A percentile compares a stretch with the other conserved stretches of the same genome.
Conservation (phyloP, 2,113 vertebrate species). For the Corythornis cristatus region DNA sequence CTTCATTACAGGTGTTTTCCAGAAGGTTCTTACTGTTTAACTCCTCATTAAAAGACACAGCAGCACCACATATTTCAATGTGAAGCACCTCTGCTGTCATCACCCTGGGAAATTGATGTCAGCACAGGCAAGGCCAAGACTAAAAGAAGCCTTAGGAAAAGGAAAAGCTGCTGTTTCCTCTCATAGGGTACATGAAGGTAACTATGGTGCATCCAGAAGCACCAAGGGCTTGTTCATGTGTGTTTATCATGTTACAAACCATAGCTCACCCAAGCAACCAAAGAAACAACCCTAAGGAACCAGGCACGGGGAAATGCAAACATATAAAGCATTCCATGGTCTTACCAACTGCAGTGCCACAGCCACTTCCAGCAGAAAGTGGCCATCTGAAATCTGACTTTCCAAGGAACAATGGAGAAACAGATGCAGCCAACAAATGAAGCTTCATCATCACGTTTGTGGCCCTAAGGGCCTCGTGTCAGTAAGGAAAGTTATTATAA, state of each 20-base stretch:
- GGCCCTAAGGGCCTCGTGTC: neutral
- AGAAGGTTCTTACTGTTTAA: neutral
- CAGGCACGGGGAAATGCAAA: neutral
- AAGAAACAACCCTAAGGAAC: neutral
- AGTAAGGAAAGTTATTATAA: constrained; percentile 26
- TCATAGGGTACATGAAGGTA: neutral
- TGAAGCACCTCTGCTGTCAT: neutral
- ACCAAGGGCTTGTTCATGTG: neutral
- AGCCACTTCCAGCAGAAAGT: neutral
- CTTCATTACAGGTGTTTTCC: neutral
- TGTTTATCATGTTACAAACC: neutral
- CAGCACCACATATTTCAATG: neutral
- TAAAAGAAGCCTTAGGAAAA: neutral
- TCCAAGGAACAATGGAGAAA: neutral
- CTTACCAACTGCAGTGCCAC: neutral
- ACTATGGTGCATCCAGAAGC: neutral
- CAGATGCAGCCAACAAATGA: neutral
- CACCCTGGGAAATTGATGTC: neutral
- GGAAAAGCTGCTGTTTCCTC: neutral
- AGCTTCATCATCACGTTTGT: neutral
- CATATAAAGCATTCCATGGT: neutral
- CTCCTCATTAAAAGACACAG: neutral
- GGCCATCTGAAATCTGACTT: neutral
- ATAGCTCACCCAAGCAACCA: neutral
- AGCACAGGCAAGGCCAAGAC: neutral